phyloP scores from a whole-genome alignment of 2,113 vertebrate species.

The Sigmodon hispidus region DNA sequence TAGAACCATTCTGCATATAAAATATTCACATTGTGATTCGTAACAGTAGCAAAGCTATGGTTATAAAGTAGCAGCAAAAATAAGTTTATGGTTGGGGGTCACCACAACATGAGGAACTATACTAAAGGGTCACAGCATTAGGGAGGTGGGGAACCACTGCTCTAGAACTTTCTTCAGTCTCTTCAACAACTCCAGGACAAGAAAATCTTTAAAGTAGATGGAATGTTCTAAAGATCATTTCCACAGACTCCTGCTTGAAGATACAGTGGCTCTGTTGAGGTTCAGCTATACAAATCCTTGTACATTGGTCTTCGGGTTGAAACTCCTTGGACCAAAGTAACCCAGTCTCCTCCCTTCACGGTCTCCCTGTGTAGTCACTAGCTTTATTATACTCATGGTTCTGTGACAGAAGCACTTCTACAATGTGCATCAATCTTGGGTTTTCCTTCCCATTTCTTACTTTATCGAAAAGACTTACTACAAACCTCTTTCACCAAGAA shows the following conservation, averaged over 20 bases:
- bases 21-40: neutral
- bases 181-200: neutral
- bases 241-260: neutral
- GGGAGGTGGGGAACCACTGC: neutral
- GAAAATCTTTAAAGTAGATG: neutral
- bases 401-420: neutral
- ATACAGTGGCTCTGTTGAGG: neutral
- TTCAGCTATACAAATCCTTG: neutral
- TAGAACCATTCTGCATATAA: neutral
- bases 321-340: conserved; percentile 13
- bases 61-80: neutral
- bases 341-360: neutral
- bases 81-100: neutral
- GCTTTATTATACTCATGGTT: neutral
- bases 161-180: neutral
- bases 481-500: neutral
- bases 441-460: conserved; percentile 6
- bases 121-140: neutral
- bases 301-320: neutral
- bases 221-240: neutral
- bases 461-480: neutral
- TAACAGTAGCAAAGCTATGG: neutral
- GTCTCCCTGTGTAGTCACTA: neutral
- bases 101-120: neutral
- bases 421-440: neutral